A percentile compares a stretch with the other conserved stretches of the same genome.
Conservation (phyloP, 2,888 invertebrate genomes). For the Exephanes ischioxanthus region DNA sequence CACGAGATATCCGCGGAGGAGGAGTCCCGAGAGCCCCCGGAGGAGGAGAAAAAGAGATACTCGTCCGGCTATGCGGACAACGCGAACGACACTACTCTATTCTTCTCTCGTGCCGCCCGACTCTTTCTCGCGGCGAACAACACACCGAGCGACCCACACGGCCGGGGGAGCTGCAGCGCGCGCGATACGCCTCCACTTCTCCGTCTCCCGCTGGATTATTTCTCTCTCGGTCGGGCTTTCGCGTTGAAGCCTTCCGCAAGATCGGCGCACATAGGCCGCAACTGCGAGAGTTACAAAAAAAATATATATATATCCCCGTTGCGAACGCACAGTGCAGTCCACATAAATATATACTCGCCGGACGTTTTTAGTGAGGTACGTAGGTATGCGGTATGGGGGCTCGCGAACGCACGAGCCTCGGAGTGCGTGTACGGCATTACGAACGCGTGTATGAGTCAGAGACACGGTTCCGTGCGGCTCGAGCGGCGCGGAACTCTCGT, state of each 20-base stretch:
- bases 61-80: conserved; percentile 72
- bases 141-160: conserved; percentile 58
- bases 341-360: conserved; percentile 63
- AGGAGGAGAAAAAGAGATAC: conserved; percentile 33
- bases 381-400: not conserved
- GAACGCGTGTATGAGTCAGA: conserved; percentile 63
- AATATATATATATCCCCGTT: no score
- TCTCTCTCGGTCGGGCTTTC: conserved; percentile 15
- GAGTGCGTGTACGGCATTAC: conserved; percentile 59
- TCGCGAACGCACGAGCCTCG: conserved; percentile 47
- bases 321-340: conserved; percentile 20
- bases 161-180: conserved; percentile 45
- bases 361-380: conserved; percentile 63
- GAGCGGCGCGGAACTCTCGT: conserved; percentile 5
- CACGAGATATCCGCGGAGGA: conserved; percentile 9
- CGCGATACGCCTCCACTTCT: conserved; percentile 70
- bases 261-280: not conserved
- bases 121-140: conserved; percentile 65
- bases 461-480: not conserved
- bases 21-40: conserved; percentile 12
- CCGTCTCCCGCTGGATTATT: conserved; percentile 26
- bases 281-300: not conserved
- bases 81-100: conserved; percentile 75
- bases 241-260: conserved; percentile 26
- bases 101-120: conserved; percentile 58